Evolutionary conservation across 2,113 vertebrate species (phyloP).

Genomic region (Recurvirostra avosetta): DNA sequence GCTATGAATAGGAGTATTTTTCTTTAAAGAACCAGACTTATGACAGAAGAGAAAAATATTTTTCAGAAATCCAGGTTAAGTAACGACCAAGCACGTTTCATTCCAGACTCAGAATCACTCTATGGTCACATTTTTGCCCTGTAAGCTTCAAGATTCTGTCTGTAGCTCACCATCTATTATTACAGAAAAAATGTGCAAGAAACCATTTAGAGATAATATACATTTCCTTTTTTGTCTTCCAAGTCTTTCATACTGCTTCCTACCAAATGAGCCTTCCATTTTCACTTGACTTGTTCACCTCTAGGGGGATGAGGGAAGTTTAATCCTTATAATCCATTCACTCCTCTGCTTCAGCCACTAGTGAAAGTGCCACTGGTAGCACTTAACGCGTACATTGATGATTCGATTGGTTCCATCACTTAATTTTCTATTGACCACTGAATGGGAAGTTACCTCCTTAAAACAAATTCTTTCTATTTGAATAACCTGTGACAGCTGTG

Average conservation of each 20-base stretch:
- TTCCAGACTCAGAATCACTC: background rate
- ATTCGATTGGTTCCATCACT: background rate
- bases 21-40: background rate
- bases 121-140: background rate
- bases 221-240: background rate
- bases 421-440: background rate
- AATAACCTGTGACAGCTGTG: background rate
- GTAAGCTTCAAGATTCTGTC: background rate
- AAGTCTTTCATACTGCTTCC: background rate
- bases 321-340: constrained; percentile 10
- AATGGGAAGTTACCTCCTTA: background rate
- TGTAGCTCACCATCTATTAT: background rate
- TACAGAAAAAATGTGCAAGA: background rate
- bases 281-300: background rate
- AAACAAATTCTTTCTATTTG: background rate
- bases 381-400: background rate
- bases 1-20: background rate
- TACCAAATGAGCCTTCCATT: background rate
- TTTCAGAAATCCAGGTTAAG: background rate
- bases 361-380: background rate
- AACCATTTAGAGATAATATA: background rate
- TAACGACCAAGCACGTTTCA: background rate
- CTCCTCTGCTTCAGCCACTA: background rate
- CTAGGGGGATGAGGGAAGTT: background rate
- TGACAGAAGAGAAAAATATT: background rate